phyloP scores from a whole-genome alignment of 2,888 invertebrate species.

The Atherix ibis region DNA sequence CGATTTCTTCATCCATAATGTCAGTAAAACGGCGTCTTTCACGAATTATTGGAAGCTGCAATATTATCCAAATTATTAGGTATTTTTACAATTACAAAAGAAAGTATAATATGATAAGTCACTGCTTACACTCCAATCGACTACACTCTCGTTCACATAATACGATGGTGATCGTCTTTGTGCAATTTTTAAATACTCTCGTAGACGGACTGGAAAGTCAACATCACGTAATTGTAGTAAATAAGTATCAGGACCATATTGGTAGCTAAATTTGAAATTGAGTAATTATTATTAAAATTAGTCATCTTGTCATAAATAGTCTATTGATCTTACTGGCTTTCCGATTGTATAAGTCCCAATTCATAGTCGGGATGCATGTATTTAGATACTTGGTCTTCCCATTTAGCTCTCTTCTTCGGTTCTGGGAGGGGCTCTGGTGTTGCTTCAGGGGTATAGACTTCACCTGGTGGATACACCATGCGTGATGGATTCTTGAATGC shows the following conservation, averaged over 20 bases:
- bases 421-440: conserved; percentile 43
- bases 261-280: conserved; percentile 48
- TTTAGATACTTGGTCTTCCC: conserved; percentile 57
- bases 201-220: conserved; percentile 81
- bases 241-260: conserved; percentile 94
- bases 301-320: no score
- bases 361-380: conserved; percentile 74
- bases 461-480: conserved; percentile 86
- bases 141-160: conserved; percentile 50
- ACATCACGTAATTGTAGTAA: conserved; percentile 85
- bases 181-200: conserved; percentile 91
- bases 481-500: conserved; percentile 83
- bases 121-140: conserved; percentile 57
- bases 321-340: conserved; percentile 68
- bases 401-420: conserved; percentile 37
- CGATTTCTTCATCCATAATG: conserved; percentile 91
- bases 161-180: conserved; percentile 58
- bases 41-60: conserved; percentile 67
- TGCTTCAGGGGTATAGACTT: conserved; percentile 63
- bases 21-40: conserved; percentile 85
- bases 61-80: background rate
- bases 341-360: conserved; percentile 61
- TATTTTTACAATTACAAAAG: background rate
- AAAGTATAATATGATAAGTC: background rate
- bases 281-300: no score